These are phyloP conservation scores for Drosophila atripex DNA, from an alignment of 2,888 invertebrate genomes.

Conservation along the genomic window DNA sequence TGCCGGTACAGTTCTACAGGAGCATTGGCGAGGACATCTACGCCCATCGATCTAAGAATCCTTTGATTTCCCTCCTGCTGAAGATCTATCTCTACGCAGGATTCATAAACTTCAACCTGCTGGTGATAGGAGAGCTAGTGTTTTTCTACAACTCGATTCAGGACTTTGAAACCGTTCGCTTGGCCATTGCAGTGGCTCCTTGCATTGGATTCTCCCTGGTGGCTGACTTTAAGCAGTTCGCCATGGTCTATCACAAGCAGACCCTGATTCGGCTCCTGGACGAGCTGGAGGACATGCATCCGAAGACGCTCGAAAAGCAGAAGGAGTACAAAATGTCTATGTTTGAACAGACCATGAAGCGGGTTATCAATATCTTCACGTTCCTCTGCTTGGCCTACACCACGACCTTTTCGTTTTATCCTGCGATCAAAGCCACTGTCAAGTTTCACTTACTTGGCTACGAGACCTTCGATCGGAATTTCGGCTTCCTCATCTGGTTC, in stretches of 20 bases:
- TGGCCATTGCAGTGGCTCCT: slow-evolving; percentile 79
- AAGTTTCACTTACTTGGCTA: slow-evolving; percentile 66
- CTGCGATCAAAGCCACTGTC: slow-evolving; percentile 68
- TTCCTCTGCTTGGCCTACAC: slow-evolving; percentile 74
- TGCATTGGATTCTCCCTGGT: slow-evolving; percentile 78
- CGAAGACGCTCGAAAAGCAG: slow-evolving; percentile 60
- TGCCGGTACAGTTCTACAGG: slow-evolving; percentile 69
- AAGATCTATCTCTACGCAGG: slow-evolving; percentile 64
- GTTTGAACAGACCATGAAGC: slow-evolving; percentile 61
- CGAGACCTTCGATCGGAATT: slow-evolving; percentile 67
- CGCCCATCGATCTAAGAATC: slow-evolving; percentile 62
- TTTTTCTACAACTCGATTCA: slow-evolving; percentile 70
- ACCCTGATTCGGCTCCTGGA: slow-evolving; percentile 65
- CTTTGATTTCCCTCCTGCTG: slow-evolving; percentile 33
- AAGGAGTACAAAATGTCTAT: slow-evolving; percentile 49
- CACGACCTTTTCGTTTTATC: slow-evolving; percentile 70
- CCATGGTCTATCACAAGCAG: slow-evolving; percentile 59
- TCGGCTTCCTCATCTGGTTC: slow-evolving; percentile 79
- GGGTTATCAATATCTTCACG: slow-evolving; percentile 72
- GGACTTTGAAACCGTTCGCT: slow-evolving; percentile 62
- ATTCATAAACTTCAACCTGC: slow-evolving; percentile 70
- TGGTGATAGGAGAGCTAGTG: slow-evolving; percentile 70
- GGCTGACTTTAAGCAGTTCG: slow-evolving; percentile 73
- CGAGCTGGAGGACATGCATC: slow-evolving; percentile 76
- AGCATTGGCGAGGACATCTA: slow-evolving; percentile 76